phyloP scores from a whole-genome alignment of 2,797 vertebrate genomes.

The Danio aesculapii region DNA sequence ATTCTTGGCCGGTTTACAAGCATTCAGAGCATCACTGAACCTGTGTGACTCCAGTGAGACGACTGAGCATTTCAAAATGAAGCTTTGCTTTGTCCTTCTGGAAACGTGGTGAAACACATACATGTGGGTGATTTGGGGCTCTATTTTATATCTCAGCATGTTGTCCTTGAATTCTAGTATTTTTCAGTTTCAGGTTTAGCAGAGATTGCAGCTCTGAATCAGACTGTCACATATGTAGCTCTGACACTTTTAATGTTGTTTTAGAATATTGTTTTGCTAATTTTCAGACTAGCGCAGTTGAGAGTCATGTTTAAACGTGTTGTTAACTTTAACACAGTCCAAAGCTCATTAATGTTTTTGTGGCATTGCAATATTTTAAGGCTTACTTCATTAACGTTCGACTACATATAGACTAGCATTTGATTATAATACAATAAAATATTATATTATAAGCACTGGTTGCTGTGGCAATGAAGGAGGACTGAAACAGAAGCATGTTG shows the following conservation, averaged over 20 bases:
- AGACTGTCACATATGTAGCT: too few species aligned
- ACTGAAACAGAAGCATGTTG: neutral
- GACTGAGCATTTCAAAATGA: neutral
- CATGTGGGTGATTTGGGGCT: neutral
- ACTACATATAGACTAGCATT: neutral
- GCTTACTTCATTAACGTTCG: neutral
- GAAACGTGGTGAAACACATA: neutral
- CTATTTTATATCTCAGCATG: neutral
- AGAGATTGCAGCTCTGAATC: neutral
- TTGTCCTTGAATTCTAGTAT: neutral
- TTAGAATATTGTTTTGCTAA: too few species aligned
- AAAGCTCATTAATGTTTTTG: too few species aligned
- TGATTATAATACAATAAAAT: neutral
- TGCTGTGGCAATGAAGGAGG: constrained; percentile 3
- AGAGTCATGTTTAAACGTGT: too few species aligned
- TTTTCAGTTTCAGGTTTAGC: neutral
- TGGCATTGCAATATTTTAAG: too few species aligned
- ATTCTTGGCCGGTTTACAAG: neutral
- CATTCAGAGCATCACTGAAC: constrained; percentile 1
- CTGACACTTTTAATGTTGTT: neutral
- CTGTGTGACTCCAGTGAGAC: neutral
- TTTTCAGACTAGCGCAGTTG: too few species aligned
- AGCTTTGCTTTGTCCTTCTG: neutral
- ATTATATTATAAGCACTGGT: neutral
- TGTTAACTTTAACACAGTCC: too few species aligned